These are phyloP conservation scores for Chelmon rostratus DNA, from an alignment of 2,797 vertebrate genomes.

Conservation along the genomic window DNA sequence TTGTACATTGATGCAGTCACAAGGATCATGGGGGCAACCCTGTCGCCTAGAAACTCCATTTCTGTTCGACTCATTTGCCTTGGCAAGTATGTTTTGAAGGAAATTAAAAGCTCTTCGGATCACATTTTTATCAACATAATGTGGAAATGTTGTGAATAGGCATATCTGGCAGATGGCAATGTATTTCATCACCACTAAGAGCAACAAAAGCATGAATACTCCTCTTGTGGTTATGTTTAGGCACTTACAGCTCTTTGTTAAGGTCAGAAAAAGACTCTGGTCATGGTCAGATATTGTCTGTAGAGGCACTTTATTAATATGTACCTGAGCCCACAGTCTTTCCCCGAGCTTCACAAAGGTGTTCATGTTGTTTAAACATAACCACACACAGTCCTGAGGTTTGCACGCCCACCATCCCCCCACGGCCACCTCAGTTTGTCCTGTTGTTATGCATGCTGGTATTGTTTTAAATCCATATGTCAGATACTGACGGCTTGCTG, in stretches of 20 bases:
- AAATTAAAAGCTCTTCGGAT: background rate
- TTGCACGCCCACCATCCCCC: background rate
- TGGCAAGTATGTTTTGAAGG: background rate
- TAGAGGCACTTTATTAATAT: background rate
- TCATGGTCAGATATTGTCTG: background rate
- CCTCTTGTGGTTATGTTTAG: background rate
- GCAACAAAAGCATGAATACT: background rate
- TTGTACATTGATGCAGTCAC: background rate
- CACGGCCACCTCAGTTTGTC: too few relatives aligned
- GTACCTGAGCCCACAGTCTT: background rate
- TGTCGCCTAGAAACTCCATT: background rate
- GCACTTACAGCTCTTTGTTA: background rate
- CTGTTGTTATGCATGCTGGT: too few relatives aligned
- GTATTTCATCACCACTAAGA: background rate
- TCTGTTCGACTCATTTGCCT: too few relatives aligned
- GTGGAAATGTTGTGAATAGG: background rate
- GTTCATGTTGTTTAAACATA: background rate
- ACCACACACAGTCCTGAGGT: background rate
- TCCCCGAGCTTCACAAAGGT: background rate
- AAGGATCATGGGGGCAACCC: background rate
- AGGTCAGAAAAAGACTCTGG: background rate
- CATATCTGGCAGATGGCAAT: background rate
- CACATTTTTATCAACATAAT: background rate
- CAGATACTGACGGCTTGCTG: background rate
- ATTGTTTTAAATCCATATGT: background rate